Conservation (phyloP, 2,888 invertebrate species). For the Orthosia cruda region DNA sequence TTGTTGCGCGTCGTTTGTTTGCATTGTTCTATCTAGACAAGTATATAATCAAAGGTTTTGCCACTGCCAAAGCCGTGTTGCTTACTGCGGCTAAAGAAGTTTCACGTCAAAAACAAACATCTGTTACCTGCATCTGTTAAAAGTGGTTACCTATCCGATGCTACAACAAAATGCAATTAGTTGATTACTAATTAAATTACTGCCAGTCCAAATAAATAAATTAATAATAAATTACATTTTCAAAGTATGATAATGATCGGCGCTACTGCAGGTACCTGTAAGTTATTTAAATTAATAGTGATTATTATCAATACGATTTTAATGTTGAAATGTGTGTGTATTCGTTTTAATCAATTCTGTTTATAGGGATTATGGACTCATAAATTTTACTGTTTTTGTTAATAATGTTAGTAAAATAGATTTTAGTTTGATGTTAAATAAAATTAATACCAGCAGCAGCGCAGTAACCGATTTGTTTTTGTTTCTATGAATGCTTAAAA, state of each 20-base stretch:
- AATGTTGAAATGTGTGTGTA: slow-evolving; percentile 2
- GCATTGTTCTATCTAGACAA: too few relatives aligned
- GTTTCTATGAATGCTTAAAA: too few relatives aligned
- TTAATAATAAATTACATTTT: background rate
- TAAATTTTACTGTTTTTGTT: background rate
- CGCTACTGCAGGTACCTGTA: background rate
- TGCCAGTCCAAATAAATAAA: slow-evolving; percentile 1
- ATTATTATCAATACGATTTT: background rate
- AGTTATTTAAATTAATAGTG: slow-evolving; percentile 1
- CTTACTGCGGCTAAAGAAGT: too few relatives aligned
- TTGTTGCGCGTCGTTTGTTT: too few relatives aligned
- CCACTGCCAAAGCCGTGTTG: too few relatives aligned
- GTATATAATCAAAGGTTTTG: too few relatives aligned
- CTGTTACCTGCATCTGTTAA: too few relatives aligned
- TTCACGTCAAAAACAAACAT: too few relatives aligned
- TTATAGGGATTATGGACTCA: slow-evolving; percentile 7
- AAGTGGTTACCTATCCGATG: too few relatives aligned
- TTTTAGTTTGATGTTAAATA: background rate
- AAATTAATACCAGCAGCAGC: too few relatives aligned
- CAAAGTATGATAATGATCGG: slow-evolving; percentile 1
- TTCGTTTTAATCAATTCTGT: slow-evolving; percentile 20
- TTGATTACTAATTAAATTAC: slow-evolving; percentile 1
- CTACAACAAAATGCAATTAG: too few relatives aligned
- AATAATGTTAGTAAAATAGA: background rate
- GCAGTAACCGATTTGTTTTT: too few relatives aligned